Conservation (phyloP, 2,888 invertebrate species). For the Melolontha melolontha region DNA sequence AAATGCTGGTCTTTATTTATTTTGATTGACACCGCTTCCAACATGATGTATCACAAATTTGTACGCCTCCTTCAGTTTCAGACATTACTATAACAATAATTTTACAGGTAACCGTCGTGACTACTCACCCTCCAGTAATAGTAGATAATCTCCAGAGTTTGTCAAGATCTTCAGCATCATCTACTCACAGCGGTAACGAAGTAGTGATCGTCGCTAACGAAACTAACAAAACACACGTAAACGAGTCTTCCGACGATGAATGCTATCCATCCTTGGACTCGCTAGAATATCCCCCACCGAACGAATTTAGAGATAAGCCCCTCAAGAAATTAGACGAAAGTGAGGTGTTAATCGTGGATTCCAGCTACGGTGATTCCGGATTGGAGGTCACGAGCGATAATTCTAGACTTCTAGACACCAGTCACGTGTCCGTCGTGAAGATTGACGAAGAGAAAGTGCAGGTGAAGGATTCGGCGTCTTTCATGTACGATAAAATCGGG, state of each 20-base stretch:
- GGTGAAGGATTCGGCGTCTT: slow-evolving; percentile 75
- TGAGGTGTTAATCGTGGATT: slow-evolving; percentile 83
- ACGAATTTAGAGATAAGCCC: slow-evolving; percentile 64
- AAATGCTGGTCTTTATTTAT: too few relatives aligned
- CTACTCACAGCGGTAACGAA: slow-evolving; percentile 70
- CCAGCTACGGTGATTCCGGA: slow-evolving; percentile 78
- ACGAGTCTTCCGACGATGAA: slow-evolving; percentile 70
- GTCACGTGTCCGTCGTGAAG: slow-evolving; percentile 92
- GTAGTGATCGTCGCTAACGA: slow-evolving; percentile 85
- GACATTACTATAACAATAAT: not conserved
- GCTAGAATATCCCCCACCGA: slow-evolving; percentile 71
- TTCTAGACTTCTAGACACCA: slow-evolving; percentile 75
- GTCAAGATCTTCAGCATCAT: slow-evolving; percentile 65
- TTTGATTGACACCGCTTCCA: too few relatives aligned
- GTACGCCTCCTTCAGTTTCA: too few relatives aligned
- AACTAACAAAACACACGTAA: slow-evolving; percentile 76
- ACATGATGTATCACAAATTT: too few relatives aligned
- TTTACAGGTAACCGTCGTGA: slow-evolving; percentile 81
- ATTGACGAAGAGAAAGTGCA: slow-evolving; percentile 84
- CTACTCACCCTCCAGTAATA: slow-evolving; percentile 85
- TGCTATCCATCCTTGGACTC: slow-evolving; percentile 80
- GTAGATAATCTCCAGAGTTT: slow-evolving; percentile 70
- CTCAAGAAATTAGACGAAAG: slow-evolving; percentile 84
- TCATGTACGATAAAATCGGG: slow-evolving; percentile 56
- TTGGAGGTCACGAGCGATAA: slow-evolving; percentile 69